Base-by-base conservation (phyloP, 2,797 vertebrate genomes). In the Hephaestus fuliginosus region DNA sequence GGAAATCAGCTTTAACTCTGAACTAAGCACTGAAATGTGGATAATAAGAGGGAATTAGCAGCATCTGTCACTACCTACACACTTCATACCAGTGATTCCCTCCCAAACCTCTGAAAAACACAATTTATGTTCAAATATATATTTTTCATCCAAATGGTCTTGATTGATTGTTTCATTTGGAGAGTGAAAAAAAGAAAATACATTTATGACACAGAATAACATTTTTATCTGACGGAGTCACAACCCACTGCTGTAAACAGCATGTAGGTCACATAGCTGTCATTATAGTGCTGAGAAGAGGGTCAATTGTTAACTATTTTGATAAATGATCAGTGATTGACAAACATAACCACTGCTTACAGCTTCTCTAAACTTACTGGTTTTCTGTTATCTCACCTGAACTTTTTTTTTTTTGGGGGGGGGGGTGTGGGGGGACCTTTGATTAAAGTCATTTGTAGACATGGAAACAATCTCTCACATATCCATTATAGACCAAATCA, bases 1-100 rank as follows among this genome's bases (percentile, higher is more conserved):
- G 13, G 44, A 44, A 41, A 57, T 67, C 55, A 17, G 56, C 65
- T 61, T 82, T 69, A 56, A 57, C 62, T 76, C 55, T 58, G 30
- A 73, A 51, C 33, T 67, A 52, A 55, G 66, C 49, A 41, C 58
- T 55, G 22, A 81, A 20, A 65, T 39, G 33, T 52, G 20, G 48
- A n/a, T 80, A 56, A 46, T 41, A 17, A 51, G 30, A 30, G 60
- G 49, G 58, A 73, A 57, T 22, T 9, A 39, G 17, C 46, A 71
- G 56, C 33, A 61, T 41, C 15, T 70, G 61, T 48, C 11, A 33
- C 14, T 56, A 69, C 44, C 22, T 44, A 30, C 33, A 43, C 3
- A 15, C 5, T 18, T 9, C 8, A 53, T 18, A 2, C 15, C 36
- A n/a, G 43, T 11, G 14, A 18, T 36, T 66, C 22, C 2, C 10